phyloP scores from a whole-genome alignment of 2,113 vertebrate genomes.

The Sterna hirundo region DNA sequence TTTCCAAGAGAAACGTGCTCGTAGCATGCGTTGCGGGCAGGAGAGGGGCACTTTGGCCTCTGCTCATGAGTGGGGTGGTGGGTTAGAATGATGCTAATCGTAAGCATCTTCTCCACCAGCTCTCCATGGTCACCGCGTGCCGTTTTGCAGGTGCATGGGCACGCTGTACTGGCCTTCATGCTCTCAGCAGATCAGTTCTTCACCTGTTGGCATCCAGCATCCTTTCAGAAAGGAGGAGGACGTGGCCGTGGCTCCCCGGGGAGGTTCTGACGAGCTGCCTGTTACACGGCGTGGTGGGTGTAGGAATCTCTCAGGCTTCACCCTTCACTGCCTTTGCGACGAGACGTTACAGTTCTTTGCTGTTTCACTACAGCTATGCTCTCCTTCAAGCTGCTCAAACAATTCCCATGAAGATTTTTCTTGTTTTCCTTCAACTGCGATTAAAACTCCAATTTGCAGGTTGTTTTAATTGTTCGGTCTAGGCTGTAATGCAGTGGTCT shows the following conservation, averaged over 20 bases:
- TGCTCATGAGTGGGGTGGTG: background rate
- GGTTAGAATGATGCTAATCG: background rate
- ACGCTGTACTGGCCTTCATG: background rate
- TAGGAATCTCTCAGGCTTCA: background rate
- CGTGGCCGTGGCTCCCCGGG: background rate
- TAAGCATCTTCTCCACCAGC: accelerated
- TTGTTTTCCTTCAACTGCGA: background rate
- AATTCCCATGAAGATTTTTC: background rate
- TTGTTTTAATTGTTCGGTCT: background rate
- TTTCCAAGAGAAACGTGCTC: background rate
- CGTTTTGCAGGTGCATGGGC: accelerated
- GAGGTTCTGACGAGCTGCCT: background rate
- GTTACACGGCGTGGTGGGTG: accelerated
- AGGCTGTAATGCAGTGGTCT: background rate
- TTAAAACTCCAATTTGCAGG: background rate
- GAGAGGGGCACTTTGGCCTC: background rate
- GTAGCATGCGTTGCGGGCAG: accelerated
- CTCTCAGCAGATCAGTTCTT: background rate
- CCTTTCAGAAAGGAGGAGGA: background rate
- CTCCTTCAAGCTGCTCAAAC: background rate
- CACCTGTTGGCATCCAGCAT: background rate
- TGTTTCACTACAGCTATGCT: background rate
- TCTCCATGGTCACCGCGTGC: accelerated
- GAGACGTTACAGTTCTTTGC: background rate
- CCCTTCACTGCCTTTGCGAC: background rate